Evolutionary conservation across 1,140 invertebrate species (phyloP), one percentile per base, ranked within the genome.

Genomic region (Bombus pascuorum): DNA sequence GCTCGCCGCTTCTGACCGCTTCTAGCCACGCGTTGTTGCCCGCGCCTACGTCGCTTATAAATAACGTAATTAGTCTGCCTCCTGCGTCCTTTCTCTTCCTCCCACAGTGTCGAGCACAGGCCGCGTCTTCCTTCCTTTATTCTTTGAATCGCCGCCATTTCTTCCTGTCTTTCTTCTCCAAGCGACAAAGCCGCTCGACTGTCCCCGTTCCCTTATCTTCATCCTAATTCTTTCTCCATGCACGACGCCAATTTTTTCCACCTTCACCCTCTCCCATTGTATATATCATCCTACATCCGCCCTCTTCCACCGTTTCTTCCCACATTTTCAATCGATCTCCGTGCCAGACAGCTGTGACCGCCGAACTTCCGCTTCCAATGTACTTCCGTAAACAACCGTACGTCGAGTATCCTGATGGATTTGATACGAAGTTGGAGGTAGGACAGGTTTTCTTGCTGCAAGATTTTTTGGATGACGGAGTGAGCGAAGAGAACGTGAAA

Each of bases 21-120:
- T 34, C 42, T 77, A 75, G 78, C 71, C 71, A 83, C 85, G 82
- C 78, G 71, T 85, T 86, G 81, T 91, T 86, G 89, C 59, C 28
- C 59, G 59, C 89, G 78, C 86, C 75, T 81, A 86, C 87, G 62
- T 66, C 15, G 82, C 87, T 91, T 89, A 91, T 89, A 92, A 91
- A 92, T 91, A 90, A 92, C 79, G 86, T 90, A 92, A 92, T 92
- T 92, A 92, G 89, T 89, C 89, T 89, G 88, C 75, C 85, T 84
- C 57, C 62, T n/a, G 37, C 6, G 39, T 18, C 66, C 22, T 70
- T 53, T 81, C 53, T 81, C 9, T 73, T 42, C n/a, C 57, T 32
- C 47, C 57, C 1, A 59, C 37, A 25, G 28, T 42, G 65, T 59
- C 75, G n/a, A 68, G 15, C 39, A 18, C 37, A 74, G 12, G 12